phyloP scores from a whole-genome alignment of 1,140 invertebrate species.

The Leucophenga varia region DNA sequence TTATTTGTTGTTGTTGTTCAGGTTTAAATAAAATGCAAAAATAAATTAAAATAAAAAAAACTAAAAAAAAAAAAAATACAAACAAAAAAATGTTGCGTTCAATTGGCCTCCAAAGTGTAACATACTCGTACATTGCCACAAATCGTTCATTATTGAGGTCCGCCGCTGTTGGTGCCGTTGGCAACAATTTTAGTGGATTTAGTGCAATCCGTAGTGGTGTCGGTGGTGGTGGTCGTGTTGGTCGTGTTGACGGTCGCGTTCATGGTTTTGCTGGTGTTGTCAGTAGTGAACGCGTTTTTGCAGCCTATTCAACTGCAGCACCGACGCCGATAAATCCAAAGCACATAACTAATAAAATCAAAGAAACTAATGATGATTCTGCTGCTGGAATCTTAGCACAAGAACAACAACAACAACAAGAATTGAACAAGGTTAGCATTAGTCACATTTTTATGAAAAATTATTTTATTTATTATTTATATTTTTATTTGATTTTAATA shows the following conservation, averaged over 20 bases:
- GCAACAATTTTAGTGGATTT: background rate
- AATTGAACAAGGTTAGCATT: conserved; percentile 54
- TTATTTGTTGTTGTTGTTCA: conserved; percentile 22
- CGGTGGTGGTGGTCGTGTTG: no score
- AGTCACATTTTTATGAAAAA: conserved; percentile 3
- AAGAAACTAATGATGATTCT: conserved; percentile 4
- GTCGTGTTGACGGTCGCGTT: conserved; percentile 10
- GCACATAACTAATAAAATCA: conserved; percentile 29
- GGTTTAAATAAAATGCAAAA: conserved; percentile 15
- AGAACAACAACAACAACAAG: conserved; percentile 38
- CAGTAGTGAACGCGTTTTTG: conserved; percentile 16
- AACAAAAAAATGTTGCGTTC: conserved; percentile 50
- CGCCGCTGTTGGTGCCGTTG: background rate
- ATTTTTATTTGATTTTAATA: conserved; percentile 1
- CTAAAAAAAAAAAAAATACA: conserved; percentile 13
- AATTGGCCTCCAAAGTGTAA: conserved; percentile 51
- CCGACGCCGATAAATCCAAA: conserved; percentile 25
- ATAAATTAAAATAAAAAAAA: conserved; percentile 2
- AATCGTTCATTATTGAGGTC: no score
- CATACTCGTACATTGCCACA: conserved; percentile 42
- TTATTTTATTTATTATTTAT: no score
- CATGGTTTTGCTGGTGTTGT: conserved; percentile 28
- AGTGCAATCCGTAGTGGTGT: no score
- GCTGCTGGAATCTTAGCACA: conserved; percentile 5
- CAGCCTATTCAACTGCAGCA: conserved; percentile 1